Base-by-base conservation (phyloP, 2,888 invertebrate species). In the Oscheius sp. region DNA sequence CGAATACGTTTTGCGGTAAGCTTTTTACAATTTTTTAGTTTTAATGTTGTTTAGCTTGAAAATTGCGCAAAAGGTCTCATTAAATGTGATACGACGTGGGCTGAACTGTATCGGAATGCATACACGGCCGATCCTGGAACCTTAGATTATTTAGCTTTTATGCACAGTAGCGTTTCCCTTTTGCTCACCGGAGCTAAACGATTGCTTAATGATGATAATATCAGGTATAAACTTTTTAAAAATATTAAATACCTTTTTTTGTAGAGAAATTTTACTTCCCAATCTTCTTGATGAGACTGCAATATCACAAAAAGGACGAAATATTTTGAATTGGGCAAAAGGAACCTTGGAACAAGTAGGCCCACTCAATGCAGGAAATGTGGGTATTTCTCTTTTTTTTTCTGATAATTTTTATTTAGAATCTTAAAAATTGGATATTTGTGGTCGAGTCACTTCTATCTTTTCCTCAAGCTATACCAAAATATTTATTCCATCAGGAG, bases 401-500 rank as follows among this genome's bases (percentile, higher is more conserved):
- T n/a, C n/a, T n/a, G n/a, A n/a, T n/a, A n/a, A n/a, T n/a, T 59
- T 29, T 49, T 16, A 13, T 41, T 64, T 18, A 66, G 66, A 29
- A 13, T 2, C 27, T 66, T 27, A 66, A 16, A 6, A n/a, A 46
- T 9, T 66, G 49, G 66, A 13, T 25, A 6, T 18, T 18, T 23
- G 35, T 66, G 7, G 52, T 66, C 7, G 52, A 52, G 27, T 25
- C 18, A 12, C 35, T 52, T 16, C 49, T 29, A n/a, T 16, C 35
- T 12, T 35, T 23, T 27, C 25, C n/a, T 6, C 52, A 27, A 3
- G 9, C 29, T 7, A 27, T 79, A 13, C 81, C 81, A 27, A 61
- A 79, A 27, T 77, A 77, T 61, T 74, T 78, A 72, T 81, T 81
- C 77, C 77, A 79, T 18, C 75, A 74, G 27, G 74, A 72, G 21